Percentiles rank a stretch among this genome's conserved stretches.
phyloP scores from a whole-genome alignment of 2,113 vertebrate genomes.

The Notarius lentiginosus region DNA sequence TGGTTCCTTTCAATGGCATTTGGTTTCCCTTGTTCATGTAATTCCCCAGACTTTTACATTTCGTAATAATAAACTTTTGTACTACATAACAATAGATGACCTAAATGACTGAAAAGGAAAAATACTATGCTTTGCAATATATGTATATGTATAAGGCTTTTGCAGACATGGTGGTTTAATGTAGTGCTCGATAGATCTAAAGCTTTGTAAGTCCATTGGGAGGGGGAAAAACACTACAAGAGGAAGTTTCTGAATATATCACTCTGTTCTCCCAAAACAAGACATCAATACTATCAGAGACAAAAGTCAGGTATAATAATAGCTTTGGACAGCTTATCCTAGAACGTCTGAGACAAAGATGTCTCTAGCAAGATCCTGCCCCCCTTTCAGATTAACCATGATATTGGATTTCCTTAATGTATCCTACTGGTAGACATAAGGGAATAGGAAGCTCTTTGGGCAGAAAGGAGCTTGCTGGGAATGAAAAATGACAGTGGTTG shows the following conservation, averaged over 20 bases:
- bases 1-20: neutral
- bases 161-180: conserved; percentile 22
- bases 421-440: neutral
- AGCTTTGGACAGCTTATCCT: conserved; percentile 41
- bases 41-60: conserved; percentile 22
- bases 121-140: conserved; percentile 2
- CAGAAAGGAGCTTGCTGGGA: neutral
- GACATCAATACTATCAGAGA: conserved; percentile 50
- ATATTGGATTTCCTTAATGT: conserved; percentile 43
- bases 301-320: conserved; percentile 57
- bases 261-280: conserved; percentile 19
- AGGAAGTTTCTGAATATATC: conserved; percentile 12
- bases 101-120: conserved; percentile 12
- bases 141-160: conserved; percentile 21
- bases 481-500: neutral
- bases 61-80: conserved; percentile 5
- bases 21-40: neutral
- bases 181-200: conserved; percentile 24
- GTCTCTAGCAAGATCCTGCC: conserved; percentile 40
- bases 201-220: neutral
- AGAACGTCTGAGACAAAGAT: conserved; percentile 57
- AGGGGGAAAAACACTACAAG: conserved; percentile 20
- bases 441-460: neutral
- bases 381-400: conserved; percentile 46
- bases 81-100: conserved; percentile 15